Evolutionary conservation across 2,113 vertebrate species (phyloP).

Genomic region (Oxyura jamaicensis): DNA sequence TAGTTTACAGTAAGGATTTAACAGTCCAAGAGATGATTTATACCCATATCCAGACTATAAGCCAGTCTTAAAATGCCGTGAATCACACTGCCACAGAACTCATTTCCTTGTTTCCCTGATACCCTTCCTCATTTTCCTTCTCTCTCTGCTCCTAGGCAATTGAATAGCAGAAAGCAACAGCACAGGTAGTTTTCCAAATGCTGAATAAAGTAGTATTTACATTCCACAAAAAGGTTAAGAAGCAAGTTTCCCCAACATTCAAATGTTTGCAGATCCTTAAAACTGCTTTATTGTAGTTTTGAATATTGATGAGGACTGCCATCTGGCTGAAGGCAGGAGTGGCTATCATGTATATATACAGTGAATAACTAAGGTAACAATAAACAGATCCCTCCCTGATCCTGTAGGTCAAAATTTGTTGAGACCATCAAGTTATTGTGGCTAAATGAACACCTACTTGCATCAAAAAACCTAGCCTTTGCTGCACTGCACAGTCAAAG

Average conservation of each 20-base stretch:
- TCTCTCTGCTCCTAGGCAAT: background rate
- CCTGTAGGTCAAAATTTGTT: background rate
- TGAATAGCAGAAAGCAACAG: background rate
- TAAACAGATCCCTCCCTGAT: background rate
- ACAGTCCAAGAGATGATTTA: background rate
- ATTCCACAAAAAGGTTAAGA: background rate
- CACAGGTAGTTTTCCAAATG: background rate
- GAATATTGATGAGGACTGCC: background rate
- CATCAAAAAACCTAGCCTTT: background rate
- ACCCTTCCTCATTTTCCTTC: background rate
- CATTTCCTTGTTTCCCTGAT: fast-evolving
- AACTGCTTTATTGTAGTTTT: background rate
- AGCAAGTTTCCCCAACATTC: background rate
- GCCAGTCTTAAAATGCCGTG: background rate
- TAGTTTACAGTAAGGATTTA: background rate
- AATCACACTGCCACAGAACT: background rate
- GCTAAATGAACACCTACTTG: background rate
- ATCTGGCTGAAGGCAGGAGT: background rate
- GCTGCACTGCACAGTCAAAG: background rate
- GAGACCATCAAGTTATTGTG: background rate
- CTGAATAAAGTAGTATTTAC: background rate
- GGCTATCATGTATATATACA: background rate
- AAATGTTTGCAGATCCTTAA: background rate
- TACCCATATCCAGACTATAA: background rate
- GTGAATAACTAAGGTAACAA: background rate